Evolutionary conservation across 2,113 vertebrate genomes (phyloP).

Genomic region (zebrafish (Danio rerio)): GRCz12tu NC_133191.1:15394001-15394500

Average conservation of each 20-base stretch:
- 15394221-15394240: constrained; percentile 25
- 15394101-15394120: constrained; percentile 54
- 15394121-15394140: constrained; percentile 13
- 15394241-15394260: constrained; percentile 30
- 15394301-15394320: neutral
- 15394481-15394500: constrained; percentile 56
- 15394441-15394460: constrained; percentile 22
- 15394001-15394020: neutral
- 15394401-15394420: constrained; percentile 32
- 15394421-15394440: neutral
- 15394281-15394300: constrained; percentile 3
- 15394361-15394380: constrained; percentile 33
- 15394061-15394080: constrained; percentile 46
- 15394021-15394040: constrained; percentile 48
- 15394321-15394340: constrained; percentile 32
- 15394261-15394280: constrained; percentile 29
- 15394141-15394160: constrained; percentile 34
- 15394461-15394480: constrained; percentile 38
- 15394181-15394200: too few relatives aligned
- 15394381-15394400: constrained; percentile 12
- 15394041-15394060: constrained; percentile 55
- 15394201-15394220: constrained; percentile 19
- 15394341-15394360: constrained; percentile 16
- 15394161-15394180: constrained; percentile 22
- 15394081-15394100: constrained; percentile 69